Evolutionary conservation across 2,888 invertebrate species (phyloP).

Genomic region (Sycophila texana): DNA sequence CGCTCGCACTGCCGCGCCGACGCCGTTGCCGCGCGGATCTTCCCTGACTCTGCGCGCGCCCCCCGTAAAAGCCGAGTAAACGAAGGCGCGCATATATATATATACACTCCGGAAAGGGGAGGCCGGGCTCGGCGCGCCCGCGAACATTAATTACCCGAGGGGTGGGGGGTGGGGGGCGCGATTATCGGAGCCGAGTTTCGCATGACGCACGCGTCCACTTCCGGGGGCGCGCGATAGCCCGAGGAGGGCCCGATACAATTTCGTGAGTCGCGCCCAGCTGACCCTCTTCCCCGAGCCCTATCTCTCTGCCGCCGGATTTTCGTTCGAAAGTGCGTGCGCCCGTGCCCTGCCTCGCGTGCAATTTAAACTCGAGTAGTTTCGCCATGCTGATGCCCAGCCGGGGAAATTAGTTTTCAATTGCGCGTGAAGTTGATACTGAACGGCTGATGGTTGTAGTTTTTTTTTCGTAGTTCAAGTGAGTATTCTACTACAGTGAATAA

Average conservation of each 20-base stretch:
- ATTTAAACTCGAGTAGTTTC: constrained; percentile 26
- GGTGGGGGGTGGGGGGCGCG: constrained; percentile 55
- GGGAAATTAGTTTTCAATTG: constrained; percentile 46
- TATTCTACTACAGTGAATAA: too few species aligned
- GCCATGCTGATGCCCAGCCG: not conserved
- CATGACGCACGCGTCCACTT: constrained; percentile 58
- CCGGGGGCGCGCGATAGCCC: constrained; percentile 34
- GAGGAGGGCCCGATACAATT: constrained; percentile 46
- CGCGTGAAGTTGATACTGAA: constrained; percentile 13
- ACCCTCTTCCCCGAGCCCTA: constrained; percentile 42
- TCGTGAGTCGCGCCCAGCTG: constrained; percentile 44
- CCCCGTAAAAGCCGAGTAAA: constrained; percentile 40
- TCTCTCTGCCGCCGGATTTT: not conserved
- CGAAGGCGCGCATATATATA: not conserved
- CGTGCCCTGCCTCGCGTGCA: constrained; percentile 10
- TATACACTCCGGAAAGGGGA: not conserved
- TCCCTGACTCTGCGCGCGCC: not conserved
- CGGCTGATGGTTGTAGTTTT: constrained; percentile 12
- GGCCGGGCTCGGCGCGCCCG: not conserved
- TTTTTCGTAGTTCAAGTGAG: not conserved
- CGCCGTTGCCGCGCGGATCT: not conserved
- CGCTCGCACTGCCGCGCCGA: too few species aligned
- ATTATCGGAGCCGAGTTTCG: constrained; percentile 62
- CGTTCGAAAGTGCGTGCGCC: not conserved
- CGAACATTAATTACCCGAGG: constrained; percentile 61